A percentile compares a stretch with the other conserved stretches of the same genome.
These are phyloP conservation scores for Myathropa florea DNA, from an alignment of 2,888 invertebrate species.

Conservation along the genomic window DNA sequence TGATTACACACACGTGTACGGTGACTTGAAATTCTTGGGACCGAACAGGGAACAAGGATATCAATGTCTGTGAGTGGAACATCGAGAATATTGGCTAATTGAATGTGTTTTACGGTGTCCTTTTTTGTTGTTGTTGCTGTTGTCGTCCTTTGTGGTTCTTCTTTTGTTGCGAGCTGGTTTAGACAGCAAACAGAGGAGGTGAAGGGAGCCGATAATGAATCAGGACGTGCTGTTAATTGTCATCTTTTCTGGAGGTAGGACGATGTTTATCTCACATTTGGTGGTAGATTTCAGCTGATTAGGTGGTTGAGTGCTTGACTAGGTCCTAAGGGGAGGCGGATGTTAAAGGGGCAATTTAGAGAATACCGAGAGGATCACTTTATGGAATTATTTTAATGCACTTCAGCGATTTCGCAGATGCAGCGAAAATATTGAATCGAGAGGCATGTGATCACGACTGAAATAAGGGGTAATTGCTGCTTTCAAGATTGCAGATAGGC, in stretches of 20 bases:
- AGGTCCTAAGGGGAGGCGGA: not conserved
- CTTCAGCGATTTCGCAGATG: not conserved
- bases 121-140: not conserved
- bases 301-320: not conserved
- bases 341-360: too few relatives aligned
- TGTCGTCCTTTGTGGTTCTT: not conserved
- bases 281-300: constrained; percentile 24
- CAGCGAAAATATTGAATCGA: too few relatives aligned
- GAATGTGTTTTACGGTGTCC: constrained; percentile 62
- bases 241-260: constrained; percentile 9
- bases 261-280: constrained; percentile 18
- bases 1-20: constrained; percentile 1
- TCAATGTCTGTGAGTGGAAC: constrained; percentile 67
- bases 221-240: constrained; percentile 59
- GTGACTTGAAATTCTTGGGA: not conserved
- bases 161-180: constrained; percentile 1
- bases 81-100: constrained; percentile 70
- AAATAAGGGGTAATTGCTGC: too few relatives aligned
- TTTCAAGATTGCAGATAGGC: too few relatives aligned
- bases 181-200: not conserved
- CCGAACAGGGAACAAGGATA: constrained; percentile 39
- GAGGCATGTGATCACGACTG: too few relatives aligned
- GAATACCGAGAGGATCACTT: not conserved
- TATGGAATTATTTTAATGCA: not conserved
- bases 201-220: constrained; percentile 51